Evolutionary conservation across 2,797 vertebrate species (phyloP).

Genomic region (Tympanoctomys barrerae): DNA sequence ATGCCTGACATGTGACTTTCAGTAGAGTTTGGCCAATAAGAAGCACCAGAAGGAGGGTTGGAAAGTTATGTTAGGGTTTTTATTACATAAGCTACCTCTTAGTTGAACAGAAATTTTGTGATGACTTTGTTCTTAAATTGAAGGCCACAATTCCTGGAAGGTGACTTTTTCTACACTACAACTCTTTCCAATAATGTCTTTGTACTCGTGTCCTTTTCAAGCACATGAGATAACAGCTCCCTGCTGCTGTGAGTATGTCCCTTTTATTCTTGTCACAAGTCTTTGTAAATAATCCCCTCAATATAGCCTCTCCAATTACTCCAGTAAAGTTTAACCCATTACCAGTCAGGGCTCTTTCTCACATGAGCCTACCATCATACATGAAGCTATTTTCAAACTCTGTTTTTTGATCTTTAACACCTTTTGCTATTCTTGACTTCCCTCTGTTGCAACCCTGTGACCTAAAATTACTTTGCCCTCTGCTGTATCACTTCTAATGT

Average conservation of each 20-base stretch:
- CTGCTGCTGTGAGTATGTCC: background rate
- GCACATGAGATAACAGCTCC: background rate
- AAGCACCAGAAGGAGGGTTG: background rate
- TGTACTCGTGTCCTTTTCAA: background rate
- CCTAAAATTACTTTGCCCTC: background rate
- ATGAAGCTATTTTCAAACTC: background rate
- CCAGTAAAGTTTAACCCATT: background rate
- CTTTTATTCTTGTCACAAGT: conserved; percentile 1
- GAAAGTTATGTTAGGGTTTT: conserved; percentile 14
- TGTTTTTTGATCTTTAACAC: background rate
- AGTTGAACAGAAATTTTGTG: conserved; percentile 45
- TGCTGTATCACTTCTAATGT: background rate
- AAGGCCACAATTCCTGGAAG: conserved; percentile 28
- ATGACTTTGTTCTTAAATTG: conserved; percentile 45
- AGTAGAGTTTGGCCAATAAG: conserved; percentile 11
- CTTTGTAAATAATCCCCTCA: conserved; percentile 17
- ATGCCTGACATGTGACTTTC: background rate
- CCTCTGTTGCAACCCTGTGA: conserved; percentile 19
- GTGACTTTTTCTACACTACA: background rate
- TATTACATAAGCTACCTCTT: conserved; percentile 14
- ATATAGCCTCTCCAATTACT: background rate
- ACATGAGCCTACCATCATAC: background rate
- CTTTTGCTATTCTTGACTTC: background rate
- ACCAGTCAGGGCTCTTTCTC: background rate
- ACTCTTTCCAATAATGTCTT: background rate